phyloP scores from a whole-genome alignment of 2,113 vertebrate species.

The Arenaria interpres region DNA sequence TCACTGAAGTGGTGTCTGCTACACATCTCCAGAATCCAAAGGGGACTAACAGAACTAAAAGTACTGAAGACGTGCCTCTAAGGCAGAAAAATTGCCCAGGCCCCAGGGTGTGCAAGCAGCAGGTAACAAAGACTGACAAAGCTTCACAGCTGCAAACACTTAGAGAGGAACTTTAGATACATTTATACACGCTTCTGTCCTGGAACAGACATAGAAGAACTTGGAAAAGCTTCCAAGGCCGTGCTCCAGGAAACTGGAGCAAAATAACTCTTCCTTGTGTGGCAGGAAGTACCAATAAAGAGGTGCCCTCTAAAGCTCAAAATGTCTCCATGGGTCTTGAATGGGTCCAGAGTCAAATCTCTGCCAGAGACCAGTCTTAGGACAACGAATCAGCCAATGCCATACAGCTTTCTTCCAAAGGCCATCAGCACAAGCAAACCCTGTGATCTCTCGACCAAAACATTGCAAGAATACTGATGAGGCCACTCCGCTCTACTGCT shows the following conservation, averaged over 20 bases:
- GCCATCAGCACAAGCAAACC: background rate
- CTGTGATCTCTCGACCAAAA: background rate
- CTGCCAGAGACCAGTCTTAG: background rate
- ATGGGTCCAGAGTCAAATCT: background rate
- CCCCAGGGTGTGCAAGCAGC: background rate
- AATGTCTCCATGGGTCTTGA: background rate
- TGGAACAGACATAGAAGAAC: background rate
- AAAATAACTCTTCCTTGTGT: background rate
- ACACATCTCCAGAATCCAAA: background rate
- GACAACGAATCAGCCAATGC: background rate
- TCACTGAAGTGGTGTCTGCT: background rate
- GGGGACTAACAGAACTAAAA: background rate
- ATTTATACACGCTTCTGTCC: background rate
- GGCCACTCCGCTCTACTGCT: background rate
- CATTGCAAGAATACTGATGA: background rate
- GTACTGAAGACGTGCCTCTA: background rate
- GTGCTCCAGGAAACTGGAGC: background rate
- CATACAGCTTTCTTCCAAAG: background rate
- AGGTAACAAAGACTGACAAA: background rate
- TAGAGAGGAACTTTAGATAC: background rate
- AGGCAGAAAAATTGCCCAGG: background rate
- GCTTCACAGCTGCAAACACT: background rate
- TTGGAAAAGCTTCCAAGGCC: background rate
- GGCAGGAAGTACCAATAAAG: background rate
- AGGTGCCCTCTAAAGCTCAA: background rate